Evolutionary conservation across 2,113 vertebrate genomes (phyloP).

Genomic region (Cottus gobio): DNA sequence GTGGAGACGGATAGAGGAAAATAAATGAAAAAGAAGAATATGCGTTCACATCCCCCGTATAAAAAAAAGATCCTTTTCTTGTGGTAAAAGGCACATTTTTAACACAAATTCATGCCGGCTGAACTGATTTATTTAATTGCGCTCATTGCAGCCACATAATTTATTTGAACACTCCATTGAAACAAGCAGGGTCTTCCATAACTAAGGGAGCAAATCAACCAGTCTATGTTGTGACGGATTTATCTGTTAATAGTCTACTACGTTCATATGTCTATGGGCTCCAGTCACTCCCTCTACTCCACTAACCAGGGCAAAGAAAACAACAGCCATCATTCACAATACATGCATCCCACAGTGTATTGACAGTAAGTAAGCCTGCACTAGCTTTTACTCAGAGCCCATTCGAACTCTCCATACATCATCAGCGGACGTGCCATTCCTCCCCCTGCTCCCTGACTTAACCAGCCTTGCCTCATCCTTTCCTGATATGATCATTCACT

Average conservation of each 20-base stretch:
- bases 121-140: slow-evolving; percentile 5
- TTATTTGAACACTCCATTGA: slow-evolving; percentile 36
- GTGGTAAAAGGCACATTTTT: slow-evolving; percentile 1
- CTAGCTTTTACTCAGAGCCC: slow-evolving; percentile 38
- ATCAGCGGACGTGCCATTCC: slow-evolving; percentile 25
- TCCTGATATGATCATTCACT: slow-evolving; percentile 30
- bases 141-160: not conserved
- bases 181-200: slow-evolving; percentile 21
- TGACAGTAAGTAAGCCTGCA: slow-evolving; percentile 61
- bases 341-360: slow-evolving; percentile 18
- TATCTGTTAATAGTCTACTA: not conserved
- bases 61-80: not conserved
- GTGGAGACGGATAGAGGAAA: not conserved
- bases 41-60: not conserved
- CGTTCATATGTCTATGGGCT: not conserved
- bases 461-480: slow-evolving; percentile 42
- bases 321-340: slow-evolving; percentile 46
- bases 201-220: slow-evolving; percentile 1
- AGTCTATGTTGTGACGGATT: not conserved
- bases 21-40: not conserved
- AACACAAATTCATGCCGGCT: slow-evolving; percentile 3
- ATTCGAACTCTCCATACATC: slow-evolving; percentile 64
- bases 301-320: slow-evolving; percentile 27
- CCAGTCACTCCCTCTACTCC: not conserved
- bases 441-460: slow-evolving; percentile 41